These are phyloP conservation scores for Drosophila pseudoananassae DNA, from an alignment of 1,140 invertebrate genomes.

Conservation along the genomic window DNA sequence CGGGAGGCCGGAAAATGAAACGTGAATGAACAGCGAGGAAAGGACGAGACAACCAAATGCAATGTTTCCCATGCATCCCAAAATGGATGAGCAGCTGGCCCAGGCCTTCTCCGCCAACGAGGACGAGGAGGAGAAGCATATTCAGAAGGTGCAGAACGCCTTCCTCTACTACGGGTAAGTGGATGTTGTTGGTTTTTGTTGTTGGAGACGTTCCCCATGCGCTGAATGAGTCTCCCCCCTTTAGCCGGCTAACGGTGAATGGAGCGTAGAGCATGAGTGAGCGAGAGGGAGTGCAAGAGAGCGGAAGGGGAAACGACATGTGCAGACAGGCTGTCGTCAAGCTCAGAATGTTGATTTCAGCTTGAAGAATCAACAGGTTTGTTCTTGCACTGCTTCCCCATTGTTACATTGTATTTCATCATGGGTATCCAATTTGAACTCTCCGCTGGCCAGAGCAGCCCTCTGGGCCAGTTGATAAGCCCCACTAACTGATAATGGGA, in stretches of 20 bases:
- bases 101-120: constrained; percentile 56
- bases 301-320: constrained; percentile 15
- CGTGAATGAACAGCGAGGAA: neutral
- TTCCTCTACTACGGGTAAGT: constrained; percentile 72
- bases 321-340: constrained; percentile 30
- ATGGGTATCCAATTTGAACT: neutral
- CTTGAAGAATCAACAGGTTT: neutral
- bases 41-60: neutral
- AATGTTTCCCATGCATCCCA: constrained; percentile 70
- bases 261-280: neutral
- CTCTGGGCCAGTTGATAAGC: constrained; percentile 11
- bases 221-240: constrained; percentile 20
- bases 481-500: constrained; percentile 25
- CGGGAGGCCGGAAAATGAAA: neutral
- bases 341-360: neutral
- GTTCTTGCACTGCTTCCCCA: neutral
- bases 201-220: constrained; percentile 24
- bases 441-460: no score
- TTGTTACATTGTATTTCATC: neutral
- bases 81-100: constrained; percentile 60
- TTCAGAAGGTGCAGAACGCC: constrained; percentile 70
- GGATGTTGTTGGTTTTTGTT: constrained; percentile 15
- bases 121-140: constrained; percentile 67
- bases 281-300: neutral
- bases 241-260: constrained; percentile 17